These are phyloP conservation scores for Euphonia xanthogaster DNA, from an alignment of 2,797 vertebrate species.

Conservation along the genomic window DNA sequence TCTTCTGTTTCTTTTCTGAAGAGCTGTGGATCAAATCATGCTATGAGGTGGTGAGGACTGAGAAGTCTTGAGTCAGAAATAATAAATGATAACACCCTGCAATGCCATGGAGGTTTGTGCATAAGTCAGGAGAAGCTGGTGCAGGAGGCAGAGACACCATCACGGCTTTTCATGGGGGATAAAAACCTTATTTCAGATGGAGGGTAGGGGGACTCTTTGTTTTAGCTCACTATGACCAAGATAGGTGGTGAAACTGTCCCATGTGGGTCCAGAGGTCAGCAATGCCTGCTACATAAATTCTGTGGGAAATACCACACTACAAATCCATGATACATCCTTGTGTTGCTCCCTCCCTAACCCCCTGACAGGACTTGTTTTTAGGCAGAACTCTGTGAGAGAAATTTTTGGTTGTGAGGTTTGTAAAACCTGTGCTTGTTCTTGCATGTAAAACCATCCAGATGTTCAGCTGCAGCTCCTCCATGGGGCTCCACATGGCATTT, in stretches of 20 bases:
- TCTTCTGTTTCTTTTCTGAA: not conserved
- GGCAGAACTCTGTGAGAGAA: not conserved
- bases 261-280: not conserved
- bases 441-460: not conserved
- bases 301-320: not conserved
- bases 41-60: not conserved
- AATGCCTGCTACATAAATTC: not conserved
- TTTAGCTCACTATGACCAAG: not conserved
- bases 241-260: not conserved
- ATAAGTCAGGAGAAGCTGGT: not conserved
- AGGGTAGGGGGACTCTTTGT: not conserved
- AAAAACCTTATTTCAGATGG: not conserved
- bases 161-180: not conserved
- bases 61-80: not conserved
- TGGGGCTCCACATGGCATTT: not conserved
- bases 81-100: not conserved
- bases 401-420: not conserved
- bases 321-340: rapidly evolving
- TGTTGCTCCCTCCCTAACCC: not conserved
- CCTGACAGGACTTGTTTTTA: not conserved
- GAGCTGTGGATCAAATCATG: not conserved
- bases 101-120: not conserved
- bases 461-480: not conserved
- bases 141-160: not conserved
- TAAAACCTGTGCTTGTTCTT: not conserved